Base-by-base conservation (phyloP, 2,888 invertebrate species). In the Caenorhabditis panamensis region DNA sequence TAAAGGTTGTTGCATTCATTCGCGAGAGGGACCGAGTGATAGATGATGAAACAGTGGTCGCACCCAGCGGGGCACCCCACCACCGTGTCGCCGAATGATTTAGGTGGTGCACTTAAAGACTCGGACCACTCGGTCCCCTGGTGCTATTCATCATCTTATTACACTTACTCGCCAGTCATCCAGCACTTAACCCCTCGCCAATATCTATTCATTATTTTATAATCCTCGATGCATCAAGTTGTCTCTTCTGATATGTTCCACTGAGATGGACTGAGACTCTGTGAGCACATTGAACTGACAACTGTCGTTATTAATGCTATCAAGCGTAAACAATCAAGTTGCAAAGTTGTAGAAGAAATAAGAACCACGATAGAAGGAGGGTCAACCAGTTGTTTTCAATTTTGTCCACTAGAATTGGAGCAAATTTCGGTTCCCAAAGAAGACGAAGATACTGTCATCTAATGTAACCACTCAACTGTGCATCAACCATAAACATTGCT, bases 131-230 rank as follows among this genome's bases (percentile, higher is more conserved):
- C 22, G 63, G 58, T 64, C 66, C 72, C 66, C 44, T 66, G 66
- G 53, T 66, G 75, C 75, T 66, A 75, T 75, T 75, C 75, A 75
- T 75, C 75, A 75, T 75, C 54, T 75, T 75, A 75, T 75, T 75
- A 75, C 75, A 75, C 75, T 75, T 66, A 75, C 75, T 66, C 75
- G 63, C 63, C 64, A 72, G 72, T 72, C 72, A 63, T 72, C 64
- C 64, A 73, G 73, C 73, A 73, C 58, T 73, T 66, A 73, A 51
- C 59, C 64, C 72, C 68, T 44, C 66, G 13, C 26, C 31, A 13
- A 59, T 49, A 44, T 58, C 61, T 64, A 66, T 66, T 61, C 75
- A 75, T 75, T 75, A 75, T 66, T 75, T 75, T 75, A 59, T 66
- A 66, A 66, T 36, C 61, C 59, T 58, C 59, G 53, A 75, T 75